Conservation (phyloP, 2,797 vertebrate species). For the Neopelma chrysocephalum region DNA sequence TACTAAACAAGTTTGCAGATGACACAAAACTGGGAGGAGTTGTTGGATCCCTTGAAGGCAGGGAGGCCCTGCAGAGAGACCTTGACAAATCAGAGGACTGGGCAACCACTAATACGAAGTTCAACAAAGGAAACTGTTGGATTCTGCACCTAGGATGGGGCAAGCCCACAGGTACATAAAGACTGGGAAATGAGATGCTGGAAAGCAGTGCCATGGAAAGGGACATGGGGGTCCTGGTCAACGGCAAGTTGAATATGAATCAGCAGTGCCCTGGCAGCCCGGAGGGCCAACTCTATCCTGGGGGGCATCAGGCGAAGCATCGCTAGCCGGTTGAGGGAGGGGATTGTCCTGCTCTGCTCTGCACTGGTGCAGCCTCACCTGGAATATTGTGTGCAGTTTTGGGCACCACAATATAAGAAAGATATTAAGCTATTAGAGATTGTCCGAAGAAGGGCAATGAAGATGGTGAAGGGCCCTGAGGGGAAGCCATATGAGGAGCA, state of each 20-base stretch:
- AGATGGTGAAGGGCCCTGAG: neutral
- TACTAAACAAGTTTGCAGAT: neutral
- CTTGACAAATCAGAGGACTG: neutral
- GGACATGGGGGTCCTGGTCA: neutral
- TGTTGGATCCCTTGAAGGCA: neutral
- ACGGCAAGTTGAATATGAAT: neutral
- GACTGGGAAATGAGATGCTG: neutral
- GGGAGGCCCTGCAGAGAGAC: neutral
- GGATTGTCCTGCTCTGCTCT: neutral
- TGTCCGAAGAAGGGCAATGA: neutral
- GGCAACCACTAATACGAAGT: neutral
- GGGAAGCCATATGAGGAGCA: neutral
- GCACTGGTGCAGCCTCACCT: neutral
- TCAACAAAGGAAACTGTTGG: neutral
- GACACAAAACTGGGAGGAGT: neutral
- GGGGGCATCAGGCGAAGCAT: neutral
- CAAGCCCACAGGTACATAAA: neutral
- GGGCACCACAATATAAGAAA: neutral
- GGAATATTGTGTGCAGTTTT: neutral
- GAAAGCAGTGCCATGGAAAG: neutral
- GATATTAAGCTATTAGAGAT: neutral
- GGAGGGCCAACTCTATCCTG: neutral
- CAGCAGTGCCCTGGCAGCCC: neutral
- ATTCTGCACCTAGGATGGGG: neutral
- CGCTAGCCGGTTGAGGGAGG: fast-evolving